phyloP scores from a whole-genome alignment of 2,113 vertebrate genomes.

The Bufo gargarizans region DNA sequence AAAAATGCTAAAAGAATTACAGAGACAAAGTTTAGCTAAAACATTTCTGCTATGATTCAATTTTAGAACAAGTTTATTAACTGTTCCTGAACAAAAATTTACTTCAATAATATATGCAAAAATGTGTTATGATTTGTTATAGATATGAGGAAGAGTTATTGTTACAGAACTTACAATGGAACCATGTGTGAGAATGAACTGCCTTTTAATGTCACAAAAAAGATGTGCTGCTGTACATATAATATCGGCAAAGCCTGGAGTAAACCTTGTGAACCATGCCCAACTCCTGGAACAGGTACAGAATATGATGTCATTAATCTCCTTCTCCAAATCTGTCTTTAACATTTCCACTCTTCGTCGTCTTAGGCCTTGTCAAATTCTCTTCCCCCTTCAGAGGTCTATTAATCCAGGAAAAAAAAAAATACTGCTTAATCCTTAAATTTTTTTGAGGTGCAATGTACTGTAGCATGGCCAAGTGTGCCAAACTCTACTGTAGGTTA shows the following conservation, averaged over 20 bases:
- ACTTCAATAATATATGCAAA: neutral
- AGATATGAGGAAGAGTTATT: constrained; percentile 87
- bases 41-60: neutral
- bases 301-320: neutral
- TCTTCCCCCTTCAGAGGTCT: neutral
- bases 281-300: constrained; percentile 76
- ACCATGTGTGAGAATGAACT: constrained; percentile 82
- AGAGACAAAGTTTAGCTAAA: neutral
- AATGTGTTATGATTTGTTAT: constrained; percentile 4
- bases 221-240: constrained; percentile 83
- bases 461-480: neutral
- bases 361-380: neutral
- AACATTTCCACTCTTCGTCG: neutral
- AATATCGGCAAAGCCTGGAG: constrained; percentile 87
- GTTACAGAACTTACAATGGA: constrained; percentile 81
- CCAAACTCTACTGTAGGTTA: too few relatives aligned
- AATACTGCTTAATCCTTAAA: neutral
- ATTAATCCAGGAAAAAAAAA: neutral
- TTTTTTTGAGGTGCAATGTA: neutral
- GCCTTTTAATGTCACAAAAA: constrained; percentile 81
- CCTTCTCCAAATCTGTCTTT: neutral
- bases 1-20: neutral
- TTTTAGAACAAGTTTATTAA: neutral
- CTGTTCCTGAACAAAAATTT: neutral
- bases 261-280: constrained; percentile 81